Conservation (phyloP, 2,797 vertebrate genomes). For the Enteromius argenteus region DNA sequence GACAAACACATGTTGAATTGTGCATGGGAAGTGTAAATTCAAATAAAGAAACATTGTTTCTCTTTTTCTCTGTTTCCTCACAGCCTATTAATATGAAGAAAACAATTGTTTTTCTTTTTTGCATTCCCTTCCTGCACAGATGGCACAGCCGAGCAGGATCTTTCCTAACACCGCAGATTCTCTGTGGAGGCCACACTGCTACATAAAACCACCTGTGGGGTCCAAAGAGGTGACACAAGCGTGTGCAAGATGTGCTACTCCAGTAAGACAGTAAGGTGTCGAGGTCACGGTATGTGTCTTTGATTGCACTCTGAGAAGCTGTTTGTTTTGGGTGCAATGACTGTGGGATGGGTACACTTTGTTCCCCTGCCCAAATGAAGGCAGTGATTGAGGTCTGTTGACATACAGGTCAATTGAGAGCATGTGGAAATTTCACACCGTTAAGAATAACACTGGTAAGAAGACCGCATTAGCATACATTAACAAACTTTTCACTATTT, state of each 20-base stretch:
- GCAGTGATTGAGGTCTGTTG: constrained; percentile 22
- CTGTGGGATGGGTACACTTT: constrained; percentile 16
- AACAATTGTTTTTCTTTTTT: constrained; percentile 41
- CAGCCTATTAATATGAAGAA: background rate
- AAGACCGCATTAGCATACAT: background rate
- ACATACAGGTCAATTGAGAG: constrained; percentile 27
- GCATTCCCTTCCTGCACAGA: background rate
- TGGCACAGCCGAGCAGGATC: constrained; percentile 14
- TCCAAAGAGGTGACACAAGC: background rate
- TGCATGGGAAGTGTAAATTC: background rate
- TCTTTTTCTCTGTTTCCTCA: constrained; percentile 12
- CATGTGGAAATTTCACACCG: constrained; percentile 9
- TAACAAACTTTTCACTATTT: background rate
- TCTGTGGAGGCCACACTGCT: constrained; percentile 10
- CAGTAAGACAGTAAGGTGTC: constrained; percentile 30
- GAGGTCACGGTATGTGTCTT: constrained; percentile 31
- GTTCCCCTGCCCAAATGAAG: constrained; percentile 27
- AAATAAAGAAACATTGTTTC: background rate
- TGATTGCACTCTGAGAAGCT: constrained; percentile 2
- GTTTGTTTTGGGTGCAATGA: constrained; percentile 1
- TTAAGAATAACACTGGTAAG: background rate
- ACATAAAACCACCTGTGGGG: constrained; percentile 13
- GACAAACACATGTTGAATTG: too few relatives aligned
- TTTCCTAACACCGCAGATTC: constrained; percentile 25
- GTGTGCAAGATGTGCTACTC: constrained; percentile 3